Evolutionary conservation across 1,140 invertebrate species (phyloP), one percentile per base, ranked within the genome.

Genomic region (Pseudomyrmex flavicornis): DNA sequence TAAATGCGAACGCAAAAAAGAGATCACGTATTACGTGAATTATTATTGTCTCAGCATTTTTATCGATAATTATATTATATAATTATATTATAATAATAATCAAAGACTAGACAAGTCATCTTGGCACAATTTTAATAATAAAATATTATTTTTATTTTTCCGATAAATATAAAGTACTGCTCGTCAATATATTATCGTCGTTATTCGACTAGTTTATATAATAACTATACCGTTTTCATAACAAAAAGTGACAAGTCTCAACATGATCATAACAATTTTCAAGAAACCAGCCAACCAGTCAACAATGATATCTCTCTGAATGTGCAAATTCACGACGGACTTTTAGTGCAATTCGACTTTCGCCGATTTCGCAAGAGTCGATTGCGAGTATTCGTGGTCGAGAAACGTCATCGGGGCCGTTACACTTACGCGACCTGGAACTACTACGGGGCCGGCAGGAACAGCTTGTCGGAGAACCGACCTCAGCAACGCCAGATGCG

Each of bases 401-500:
- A 63, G 9, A 22, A 20, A 44, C 17, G 44, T 22, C 13, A 44
- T 17, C 22, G 10, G 17, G 66, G 50, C 15, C 17, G 26, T 4
- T 22, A 26, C 20, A 35, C 70, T 17, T 26, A 59, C 17, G 15
- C 44, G 65, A 70, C 52, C 44, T 63, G 62, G 70, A 82, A 82
- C 46, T 72, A 59, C 26, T 35, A 35, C 35, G 35, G 0, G 72
- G 56, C 4, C 44, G 52, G 48, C 35, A 35, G 10, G 3, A 15
- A 7, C 48, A 2, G 15, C 66, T 44, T 70, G 66, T 52, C 52
- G 54, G 54, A 70, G 46, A 61, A 35, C 8, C 46, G 59, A 85
- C 62, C 69, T 88, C 69, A 20, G 50, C 9, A 62, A 85, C 89
- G 65, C 88, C 91, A 91, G 91, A 92, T 92, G 91, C 83, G 88